A percentile compares a stretch with the other conserved stretches of the same genome.
phyloP scores from a whole-genome alignment of 2,888 invertebrate species.

The Lepetodrilus schrolli region DNA sequence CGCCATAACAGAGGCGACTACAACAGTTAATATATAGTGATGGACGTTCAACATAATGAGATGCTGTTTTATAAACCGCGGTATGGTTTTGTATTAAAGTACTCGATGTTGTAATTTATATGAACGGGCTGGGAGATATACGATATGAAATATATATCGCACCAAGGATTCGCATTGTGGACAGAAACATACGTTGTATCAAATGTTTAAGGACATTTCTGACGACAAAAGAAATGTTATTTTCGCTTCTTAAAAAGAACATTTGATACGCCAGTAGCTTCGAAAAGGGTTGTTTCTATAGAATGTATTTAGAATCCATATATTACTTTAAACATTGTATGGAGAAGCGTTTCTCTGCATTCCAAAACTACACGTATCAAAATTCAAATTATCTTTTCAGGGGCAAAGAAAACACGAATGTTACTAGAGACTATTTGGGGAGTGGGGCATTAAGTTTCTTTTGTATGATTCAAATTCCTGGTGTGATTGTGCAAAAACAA shows the following conservation, averaged over 20 bases:
- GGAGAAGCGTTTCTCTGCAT: background rate
- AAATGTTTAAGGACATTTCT: constrained; percentile 1
- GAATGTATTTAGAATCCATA: background rate
- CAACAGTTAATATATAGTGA: constrained; percentile 10
- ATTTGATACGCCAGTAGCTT: constrained; percentile 13
- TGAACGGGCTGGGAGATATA: background rate
- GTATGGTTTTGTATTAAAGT: constrained; percentile 7
- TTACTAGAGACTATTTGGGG: background rate
- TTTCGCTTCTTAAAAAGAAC: background rate
- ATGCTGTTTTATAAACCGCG: constrained; percentile 15
- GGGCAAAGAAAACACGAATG: constrained; percentile 6
- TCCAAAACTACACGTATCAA: background rate
- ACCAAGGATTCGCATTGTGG: constrained; percentile 7
- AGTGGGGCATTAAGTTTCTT: background rate
- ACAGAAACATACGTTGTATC: constrained; percentile 13
- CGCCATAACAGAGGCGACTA: constrained; percentile 4
- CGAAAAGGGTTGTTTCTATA: background rate
- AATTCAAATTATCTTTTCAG: background rate
- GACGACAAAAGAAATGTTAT: constrained; percentile 10
- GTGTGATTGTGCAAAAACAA: background rate
- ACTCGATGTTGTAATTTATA: constrained; percentile 13
- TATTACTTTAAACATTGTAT: constrained; percentile 13
- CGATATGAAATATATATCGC: constrained; percentile 14
- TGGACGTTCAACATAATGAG: background rate
- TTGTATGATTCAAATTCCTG: background rate